Evolutionary conservation across 2,888 invertebrate species (phyloP).

Genomic region (Drosophila nr. medialis): DNA sequence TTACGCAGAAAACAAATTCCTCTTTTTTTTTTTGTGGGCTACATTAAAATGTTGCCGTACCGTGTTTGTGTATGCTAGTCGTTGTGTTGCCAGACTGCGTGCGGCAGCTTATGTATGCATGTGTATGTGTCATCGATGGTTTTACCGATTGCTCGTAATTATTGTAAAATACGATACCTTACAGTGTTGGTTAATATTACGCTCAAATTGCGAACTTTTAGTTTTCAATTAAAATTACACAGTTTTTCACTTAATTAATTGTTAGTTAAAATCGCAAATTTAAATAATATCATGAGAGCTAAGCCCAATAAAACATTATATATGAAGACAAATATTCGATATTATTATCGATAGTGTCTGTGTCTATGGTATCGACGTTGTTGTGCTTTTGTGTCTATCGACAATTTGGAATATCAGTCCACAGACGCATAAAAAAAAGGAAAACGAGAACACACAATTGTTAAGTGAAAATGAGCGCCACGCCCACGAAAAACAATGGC

Average conservation of each 20-base stretch:
- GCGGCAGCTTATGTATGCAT: neutral
- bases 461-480: constrained; percentile 70
- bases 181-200: neutral
- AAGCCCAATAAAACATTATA: neutral
- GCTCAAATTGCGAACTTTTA: neutral
- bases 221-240: neutral
- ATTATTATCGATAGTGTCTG: constrained; percentile 4
- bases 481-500: constrained; percentile 84
- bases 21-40: constrained; percentile 44
- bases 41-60: constrained; percentile 46
- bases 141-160: neutral
- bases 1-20: constrained; percentile 58
- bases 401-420: neutral
- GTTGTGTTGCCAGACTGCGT: constrained; percentile 31
- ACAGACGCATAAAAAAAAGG: neutral
- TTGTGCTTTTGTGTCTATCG: constrained; percentile 5
- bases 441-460: constrained; percentile 5
- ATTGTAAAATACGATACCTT: neutral
- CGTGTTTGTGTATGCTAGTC: constrained; percentile 62
- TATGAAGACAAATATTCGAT: neutral
- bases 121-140: neutral
- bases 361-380: constrained; percentile 3
- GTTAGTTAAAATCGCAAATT: neutral
- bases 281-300: neutral
- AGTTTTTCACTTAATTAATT: too few species aligned